Percentiles rank a stretch among this genome's conserved stretches.
Evolutionary conservation across 1,140 invertebrate species (phyloP).

Genomic region (Conus betulinus): DNA sequence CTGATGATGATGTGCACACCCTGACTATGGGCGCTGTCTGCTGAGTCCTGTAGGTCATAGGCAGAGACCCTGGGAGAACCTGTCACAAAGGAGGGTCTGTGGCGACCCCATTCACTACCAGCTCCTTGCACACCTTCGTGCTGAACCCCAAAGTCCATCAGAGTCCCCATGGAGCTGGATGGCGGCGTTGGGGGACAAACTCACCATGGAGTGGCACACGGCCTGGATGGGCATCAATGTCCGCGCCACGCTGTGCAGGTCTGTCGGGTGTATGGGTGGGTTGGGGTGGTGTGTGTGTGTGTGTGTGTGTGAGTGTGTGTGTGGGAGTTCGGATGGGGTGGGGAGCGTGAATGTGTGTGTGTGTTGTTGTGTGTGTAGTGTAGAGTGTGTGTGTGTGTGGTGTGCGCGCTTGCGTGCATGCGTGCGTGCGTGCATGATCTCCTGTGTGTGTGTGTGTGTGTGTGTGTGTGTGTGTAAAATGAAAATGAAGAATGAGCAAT

Average conservation of each 20-base stretch:
- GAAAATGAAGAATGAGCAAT: no score
- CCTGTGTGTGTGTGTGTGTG: no score
- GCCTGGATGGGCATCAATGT: constrained; percentile 75
- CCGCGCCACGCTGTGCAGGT: constrained; percentile 72
- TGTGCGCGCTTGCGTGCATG: no score
- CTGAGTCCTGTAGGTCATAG: constrained; percentile 61
- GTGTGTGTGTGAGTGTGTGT: no score
- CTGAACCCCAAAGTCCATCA: constrained; percentile 76
- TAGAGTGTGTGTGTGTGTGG: no score
- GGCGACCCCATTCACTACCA: constrained; percentile 74
- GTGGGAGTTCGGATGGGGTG: no score
- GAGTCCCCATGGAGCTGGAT: constrained; percentile 76
- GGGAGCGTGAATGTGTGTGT: no score
- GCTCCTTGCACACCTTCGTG: constrained; percentile 72
- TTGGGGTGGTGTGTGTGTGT: no score
- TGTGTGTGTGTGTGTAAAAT: no score
- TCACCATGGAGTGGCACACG: constrained; percentile 76
- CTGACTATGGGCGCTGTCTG: background rate
- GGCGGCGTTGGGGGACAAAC: constrained; percentile 74
- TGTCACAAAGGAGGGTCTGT: constrained; percentile 62
- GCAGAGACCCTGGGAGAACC: constrained; percentile 66
- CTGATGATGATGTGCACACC: background rate
- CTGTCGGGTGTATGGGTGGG: background rate
- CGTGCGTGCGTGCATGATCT: no score
- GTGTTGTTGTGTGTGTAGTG: no score